Base-by-base conservation (phyloP, 2,888 invertebrate species). In the Hedychridium roseum region DNA sequence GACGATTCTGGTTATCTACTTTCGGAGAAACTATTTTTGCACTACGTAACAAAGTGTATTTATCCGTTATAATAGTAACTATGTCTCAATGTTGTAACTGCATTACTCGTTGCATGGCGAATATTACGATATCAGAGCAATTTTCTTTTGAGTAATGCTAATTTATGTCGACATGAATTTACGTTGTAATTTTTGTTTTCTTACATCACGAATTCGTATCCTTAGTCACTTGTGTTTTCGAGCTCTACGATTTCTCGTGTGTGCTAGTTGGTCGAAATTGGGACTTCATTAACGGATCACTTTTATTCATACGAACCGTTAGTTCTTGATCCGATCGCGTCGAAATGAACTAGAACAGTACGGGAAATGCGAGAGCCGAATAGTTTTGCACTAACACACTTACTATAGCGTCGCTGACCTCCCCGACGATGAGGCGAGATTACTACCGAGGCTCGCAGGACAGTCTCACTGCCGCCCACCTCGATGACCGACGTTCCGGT, bases 371-470 rank as follows among this genome's bases (percentile, higher is more conserved):
- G 71, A n/a, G n/a, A 71, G 73, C 66, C 60, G 62, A 66, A 63
- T 66, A 59, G 63, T 69, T 67, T 73, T 69, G 75, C 76, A 75
- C 74, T 77, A 73, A 76, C 73, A 71, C 72, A 73, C 74, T 77
- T 71, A 74, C 74, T 74, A 57, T 76, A 79, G 79, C 77, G 70
- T 74, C 74, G 75, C 76, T 78, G 78, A 82, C 80, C 67, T 83
- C 84, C 63, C 84, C 85, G 66, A 85, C 87, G 68, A 89, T 92
- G 88, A 87, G 90, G 82, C 87, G 92, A 79, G 92, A 93, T 83
- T 92, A 91, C 86, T 92, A 91, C 84, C 87, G 91, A 83, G 92
- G 93, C 79, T 93, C 92, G 63, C 92, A 92, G 84, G 93, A 93
- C 84, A 91, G 91, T 80, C 85, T 93, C 73, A 90, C 90, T 70